Evolutionary conservation across 2,113 vertebrate species (phyloP).

Genomic region (Aphyosemion australe): DNA sequence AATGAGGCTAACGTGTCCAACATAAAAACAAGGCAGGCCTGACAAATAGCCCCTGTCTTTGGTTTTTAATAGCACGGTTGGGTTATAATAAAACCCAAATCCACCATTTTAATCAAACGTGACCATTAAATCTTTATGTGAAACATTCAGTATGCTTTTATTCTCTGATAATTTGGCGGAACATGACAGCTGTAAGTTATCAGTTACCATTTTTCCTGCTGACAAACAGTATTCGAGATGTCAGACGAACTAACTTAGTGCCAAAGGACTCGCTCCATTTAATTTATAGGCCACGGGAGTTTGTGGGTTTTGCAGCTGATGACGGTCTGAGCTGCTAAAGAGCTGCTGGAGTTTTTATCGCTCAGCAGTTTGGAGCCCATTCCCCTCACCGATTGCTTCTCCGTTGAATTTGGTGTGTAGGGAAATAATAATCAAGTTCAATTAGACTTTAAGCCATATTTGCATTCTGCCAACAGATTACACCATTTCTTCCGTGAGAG

Average conservation of each 20-base stretch:
- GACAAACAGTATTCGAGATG: constrained; percentile 20
- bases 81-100: constrained; percentile 18
- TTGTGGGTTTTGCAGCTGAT: constrained; percentile 13
- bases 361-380: constrained; percentile 49
- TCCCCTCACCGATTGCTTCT: constrained; percentile 55
- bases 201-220: constrained; percentile 9
- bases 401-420: constrained; percentile 48
- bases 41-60: constrained; percentile 47
- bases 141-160: constrained; percentile 37
- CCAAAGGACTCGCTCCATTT: constrained; percentile 13
- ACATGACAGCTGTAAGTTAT: constrained; percentile 29
- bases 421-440: constrained; percentile 73
- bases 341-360: constrained; percentile 42
- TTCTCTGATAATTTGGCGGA: constrained; percentile 38
- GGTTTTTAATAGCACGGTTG: constrained; percentile 48
- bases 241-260: neutral
- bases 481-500: constrained; percentile 26
- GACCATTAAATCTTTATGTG: constrained; percentile 44
- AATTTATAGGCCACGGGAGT: constrained; percentile 3
- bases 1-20: constrained; percentile 45
- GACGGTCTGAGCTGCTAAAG: constrained; percentile 18
- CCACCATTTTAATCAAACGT: constrained; percentile 10
- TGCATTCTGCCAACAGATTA: constrained; percentile 63
- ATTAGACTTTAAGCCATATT: constrained; percentile 67
- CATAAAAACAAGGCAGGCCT: constrained; percentile 48